phyloP scores from a whole-genome alignment of 2,888 invertebrate genomes.

The Oegoconia quadripuncta region DNA sequence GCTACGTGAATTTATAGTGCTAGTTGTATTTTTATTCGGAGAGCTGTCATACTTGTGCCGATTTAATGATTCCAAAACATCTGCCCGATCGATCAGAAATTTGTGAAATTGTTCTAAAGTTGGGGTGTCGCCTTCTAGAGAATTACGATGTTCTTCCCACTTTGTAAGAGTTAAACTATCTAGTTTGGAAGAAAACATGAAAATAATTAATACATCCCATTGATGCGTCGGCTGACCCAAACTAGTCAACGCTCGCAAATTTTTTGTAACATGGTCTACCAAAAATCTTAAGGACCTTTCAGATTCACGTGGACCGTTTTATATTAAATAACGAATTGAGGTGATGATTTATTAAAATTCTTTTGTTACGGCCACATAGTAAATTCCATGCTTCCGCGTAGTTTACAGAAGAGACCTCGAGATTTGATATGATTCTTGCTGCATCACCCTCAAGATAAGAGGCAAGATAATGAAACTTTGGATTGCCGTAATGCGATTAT shows the following conservation, averaged over 20 bases:
- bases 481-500: conserved; percentile 18
- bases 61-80: conserved; percentile 22
- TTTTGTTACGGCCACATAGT: conserved; percentile 15
- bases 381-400: conserved; percentile 16
- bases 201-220: conserved; percentile 17
- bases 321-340: conserved; percentile 20
- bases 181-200: conserved; percentile 18
- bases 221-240: conserved; percentile 21
- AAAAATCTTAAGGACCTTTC: conserved; percentile 19
- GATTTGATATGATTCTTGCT: conserved; percentile 16
- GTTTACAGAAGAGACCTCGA: conserved; percentile 15
- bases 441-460: conserved; percentile 24
- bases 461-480: too few species aligned
- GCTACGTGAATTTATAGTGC: too few species aligned
- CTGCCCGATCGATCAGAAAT: conserved; percentile 24
- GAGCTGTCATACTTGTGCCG: conserved; percentile 12
- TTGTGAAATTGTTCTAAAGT: conserved; percentile 22
- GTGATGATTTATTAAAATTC: conserved; percentile 19
- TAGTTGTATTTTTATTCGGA: too few species aligned
- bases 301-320: conserved; percentile 14
- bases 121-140: conserved; percentile 15
- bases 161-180: conserved; percentile 16
- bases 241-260: conserved; percentile 21
- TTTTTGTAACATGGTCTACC: conserved; percentile 22
- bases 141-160: conserved; percentile 21